Conservation (phyloP, 1,140 invertebrate genomes). For the Lordiphosa clarofinis region DNA sequence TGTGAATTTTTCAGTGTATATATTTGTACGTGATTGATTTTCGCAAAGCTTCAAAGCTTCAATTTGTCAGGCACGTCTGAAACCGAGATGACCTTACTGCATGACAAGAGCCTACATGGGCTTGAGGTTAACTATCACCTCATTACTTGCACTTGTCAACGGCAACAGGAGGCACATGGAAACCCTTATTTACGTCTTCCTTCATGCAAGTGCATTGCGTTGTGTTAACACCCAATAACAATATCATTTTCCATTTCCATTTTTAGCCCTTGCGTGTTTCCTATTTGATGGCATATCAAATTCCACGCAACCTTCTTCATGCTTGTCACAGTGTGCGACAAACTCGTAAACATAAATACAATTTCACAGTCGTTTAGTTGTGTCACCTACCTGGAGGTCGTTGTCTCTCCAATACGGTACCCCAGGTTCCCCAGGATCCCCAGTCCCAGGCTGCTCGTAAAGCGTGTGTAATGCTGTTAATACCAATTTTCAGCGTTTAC, state of each 20-base stretch:
- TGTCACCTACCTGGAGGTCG: slow-evolving; percentile 43
- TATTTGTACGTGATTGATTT: too few relatives aligned
- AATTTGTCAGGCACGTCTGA: too few relatives aligned
- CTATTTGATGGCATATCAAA: slow-evolving; percentile 26
- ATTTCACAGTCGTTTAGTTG: slow-evolving; percentile 41
- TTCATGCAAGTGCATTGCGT: too few relatives aligned
- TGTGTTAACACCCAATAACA: too few relatives aligned
- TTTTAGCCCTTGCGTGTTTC: slow-evolving; percentile 24
- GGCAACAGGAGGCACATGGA: too few relatives aligned
- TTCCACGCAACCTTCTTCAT: slow-evolving; percentile 8
- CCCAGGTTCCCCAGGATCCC: too few relatives aligned
- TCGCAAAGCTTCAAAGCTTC: too few relatives aligned
- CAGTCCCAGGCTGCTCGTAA: slow-evolving; percentile 55
- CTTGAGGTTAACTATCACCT: too few relatives aligned
- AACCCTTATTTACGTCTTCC: background rate
- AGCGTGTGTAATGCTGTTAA: slow-evolving; percentile 71
- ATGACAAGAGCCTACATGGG: too few relatives aligned
- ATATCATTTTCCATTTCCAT: slow-evolving; percentile 3
- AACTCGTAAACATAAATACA: slow-evolving; percentile 24
- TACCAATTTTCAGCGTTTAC: slow-evolving; percentile 72
- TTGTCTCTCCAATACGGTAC: slow-evolving; percentile 19
- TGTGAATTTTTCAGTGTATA: too few relatives aligned
- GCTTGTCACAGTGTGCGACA: slow-evolving; percentile 10
- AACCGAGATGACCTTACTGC: too few relatives aligned
- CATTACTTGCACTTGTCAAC: too few relatives aligned